Conservation (phyloP, 2,888 invertebrate species). For the Phengaris arion region DNA sequence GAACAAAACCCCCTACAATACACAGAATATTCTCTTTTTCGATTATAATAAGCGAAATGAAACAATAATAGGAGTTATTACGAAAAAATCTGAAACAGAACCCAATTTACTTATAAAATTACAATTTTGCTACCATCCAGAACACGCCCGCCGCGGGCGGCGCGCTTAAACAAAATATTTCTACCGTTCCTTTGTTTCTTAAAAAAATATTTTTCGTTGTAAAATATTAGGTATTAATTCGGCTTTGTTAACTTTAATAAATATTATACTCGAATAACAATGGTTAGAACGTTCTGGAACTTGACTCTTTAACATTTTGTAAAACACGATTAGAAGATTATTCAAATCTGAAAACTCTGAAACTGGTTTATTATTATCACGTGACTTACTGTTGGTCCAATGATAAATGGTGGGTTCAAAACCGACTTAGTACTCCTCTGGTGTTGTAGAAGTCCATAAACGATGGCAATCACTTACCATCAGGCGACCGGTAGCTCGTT, state of each 20-base stretch:
- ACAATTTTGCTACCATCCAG: constrained; percentile 19
- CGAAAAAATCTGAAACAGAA: constrained; percentile 24
- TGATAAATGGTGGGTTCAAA: too few species aligned
- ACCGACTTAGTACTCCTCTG: too few species aligned
- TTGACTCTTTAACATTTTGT: not conserved
- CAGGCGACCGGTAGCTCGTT: too few species aligned
- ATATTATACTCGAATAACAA: constrained; percentile 25
- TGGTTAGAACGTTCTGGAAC: not conserved
- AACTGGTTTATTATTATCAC: too few species aligned
- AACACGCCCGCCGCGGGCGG: constrained; percentile 3
- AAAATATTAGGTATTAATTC: constrained; percentile 17
- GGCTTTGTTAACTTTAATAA: constrained; percentile 9
- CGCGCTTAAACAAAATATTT: constrained; percentile 1
- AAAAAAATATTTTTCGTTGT: constrained; percentile 22
- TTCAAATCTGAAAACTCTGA: not conserved
- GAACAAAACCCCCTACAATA: not conserved
- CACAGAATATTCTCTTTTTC: constrained; percentile 16
- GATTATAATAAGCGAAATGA: constrained; percentile 23
- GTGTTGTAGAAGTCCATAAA: too few species aligned
- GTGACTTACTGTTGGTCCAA: too few species aligned
- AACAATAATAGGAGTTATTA: constrained; percentile 27
- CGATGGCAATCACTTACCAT: too few species aligned
- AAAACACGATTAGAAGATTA: not conserved
- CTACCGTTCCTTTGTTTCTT: constrained; percentile 14
- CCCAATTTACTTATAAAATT: constrained; percentile 27